Evolutionary conservation across 1,140 invertebrate species (phyloP).

Genomic region (Hetaerina americana): DNA sequence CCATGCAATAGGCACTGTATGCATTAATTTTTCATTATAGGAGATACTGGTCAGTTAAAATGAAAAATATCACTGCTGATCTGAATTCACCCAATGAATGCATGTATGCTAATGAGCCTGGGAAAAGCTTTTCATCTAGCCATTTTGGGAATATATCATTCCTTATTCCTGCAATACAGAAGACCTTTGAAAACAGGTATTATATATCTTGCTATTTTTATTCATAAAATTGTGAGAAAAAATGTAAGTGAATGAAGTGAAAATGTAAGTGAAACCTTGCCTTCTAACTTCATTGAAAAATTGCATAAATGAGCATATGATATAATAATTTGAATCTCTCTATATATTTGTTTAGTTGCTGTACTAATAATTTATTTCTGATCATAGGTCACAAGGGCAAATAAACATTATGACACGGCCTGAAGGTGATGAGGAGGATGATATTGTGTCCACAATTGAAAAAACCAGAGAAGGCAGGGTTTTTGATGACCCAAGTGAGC

Average conservation of each 20-base stretch:
- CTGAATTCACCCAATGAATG: slow-evolving; percentile 7
- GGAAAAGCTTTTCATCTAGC: slow-evolving; percentile 10
- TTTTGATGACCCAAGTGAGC: slow-evolving; percentile 77
- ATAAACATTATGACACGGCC: neutral
- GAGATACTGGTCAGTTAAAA: slow-evolving; percentile 52
- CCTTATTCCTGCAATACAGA: slow-evolving; percentile 12
- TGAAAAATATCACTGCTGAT: slow-evolving; percentile 49
- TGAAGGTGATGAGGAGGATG: neutral
- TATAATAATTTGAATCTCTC: neutral
- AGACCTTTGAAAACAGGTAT: neutral
- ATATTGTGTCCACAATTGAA: neutral
- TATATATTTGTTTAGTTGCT: no score
- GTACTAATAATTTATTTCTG: neutral
- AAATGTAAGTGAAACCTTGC: no score
- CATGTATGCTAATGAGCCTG: neutral
- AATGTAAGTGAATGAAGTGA: no score
- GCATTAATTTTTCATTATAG: slow-evolving; percentile 24
- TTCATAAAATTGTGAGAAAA: no score
- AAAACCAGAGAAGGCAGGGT: slow-evolving; percentile 1
- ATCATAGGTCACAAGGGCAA: neutral
- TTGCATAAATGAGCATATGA: no score
- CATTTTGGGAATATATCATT: slow-evolving; percentile 20
- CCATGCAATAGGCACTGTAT: neutral
- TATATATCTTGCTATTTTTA: neutral
- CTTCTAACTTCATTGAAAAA: no score